Conservation (phyloP, 1,140 invertebrate species). For the Brachionus paranguensis region DNA sequence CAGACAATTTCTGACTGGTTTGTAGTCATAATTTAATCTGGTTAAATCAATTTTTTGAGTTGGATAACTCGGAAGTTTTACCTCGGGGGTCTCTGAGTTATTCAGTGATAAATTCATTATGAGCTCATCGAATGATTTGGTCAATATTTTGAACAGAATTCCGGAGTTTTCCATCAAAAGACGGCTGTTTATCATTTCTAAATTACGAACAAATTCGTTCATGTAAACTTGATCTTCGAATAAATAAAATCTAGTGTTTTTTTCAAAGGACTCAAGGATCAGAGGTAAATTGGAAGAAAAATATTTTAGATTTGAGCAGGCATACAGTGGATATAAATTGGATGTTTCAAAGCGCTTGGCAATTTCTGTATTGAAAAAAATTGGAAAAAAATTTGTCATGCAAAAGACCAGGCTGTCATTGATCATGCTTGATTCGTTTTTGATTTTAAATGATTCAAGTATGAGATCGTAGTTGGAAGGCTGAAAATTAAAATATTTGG, state of each 20-base stretch:
- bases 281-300: background rate
- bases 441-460: background rate
- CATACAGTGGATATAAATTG: background rate
- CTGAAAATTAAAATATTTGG: background rate
- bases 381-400: background rate
- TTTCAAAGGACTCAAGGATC: background rate
- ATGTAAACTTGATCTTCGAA: constrained; percentile 7
- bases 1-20: background rate
- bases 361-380: background rate
- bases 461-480: background rate
- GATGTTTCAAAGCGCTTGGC: background rate
- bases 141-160: background rate
- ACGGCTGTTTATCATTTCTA: background rate
- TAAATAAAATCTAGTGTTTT: background rate
- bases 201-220: background rate
- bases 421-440: background rate
- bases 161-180: background rate
- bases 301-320: background rate
- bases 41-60: background rate
- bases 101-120: background rate
- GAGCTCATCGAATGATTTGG: background rate
- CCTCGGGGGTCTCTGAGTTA: background rate
- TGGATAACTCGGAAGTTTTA: background rate
- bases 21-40: background rate
- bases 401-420: background rate